Base-by-base conservation (phyloP, 2,888 invertebrate genomes). In the Drosophila recens region DNA sequence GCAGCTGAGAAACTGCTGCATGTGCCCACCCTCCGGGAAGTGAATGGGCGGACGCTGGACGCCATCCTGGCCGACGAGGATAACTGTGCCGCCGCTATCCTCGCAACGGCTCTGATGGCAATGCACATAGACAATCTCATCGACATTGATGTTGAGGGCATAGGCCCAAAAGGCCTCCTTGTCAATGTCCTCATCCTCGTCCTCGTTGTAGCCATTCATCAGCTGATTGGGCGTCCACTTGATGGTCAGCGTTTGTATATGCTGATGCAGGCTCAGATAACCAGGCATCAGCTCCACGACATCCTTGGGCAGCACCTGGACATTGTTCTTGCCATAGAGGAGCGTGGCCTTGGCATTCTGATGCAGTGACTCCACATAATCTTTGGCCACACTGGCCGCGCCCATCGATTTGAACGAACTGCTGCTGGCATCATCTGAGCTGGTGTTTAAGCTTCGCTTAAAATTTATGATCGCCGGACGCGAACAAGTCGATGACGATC, bases 201-300 rank as follows among this genome's bases (percentile, higher is more conserved):
- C 93, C 80, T 96, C 96, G 3, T 94, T 94, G 80, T 96, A 96
- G 0, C 97, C 97, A 90, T 98, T 98, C 98, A 99, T 98, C 53
- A 99, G 94, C 92, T 98, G 98, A 93, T 98, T 98, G 0, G 98
- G 98, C 0, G 98, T 98, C 98, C 98, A 99, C 93, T 98, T 98
- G 79, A 98, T 96, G 58, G 96, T 96, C 59, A 98, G 93, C 0
- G 95, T 95, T 46, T 95, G 95, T 2, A 96, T 95, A 36, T 96
- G 96, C 92, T 98, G 98, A 92, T 98, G 98, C 30, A 99, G 94
- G 75, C 98, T 98, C 75, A 98, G 93, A 92, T 98, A 98, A 11
- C 98, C 98, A 0, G 97, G 95, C 94, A 98, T 96, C 0, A 96
- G 95, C 87, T 97, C 96, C 20, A 95, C 94, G 23, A 95, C 94